Evolutionary conservation across 2,797 vertebrate species (phyloP).

Genomic region (Leptodactylus fallax): DNA sequence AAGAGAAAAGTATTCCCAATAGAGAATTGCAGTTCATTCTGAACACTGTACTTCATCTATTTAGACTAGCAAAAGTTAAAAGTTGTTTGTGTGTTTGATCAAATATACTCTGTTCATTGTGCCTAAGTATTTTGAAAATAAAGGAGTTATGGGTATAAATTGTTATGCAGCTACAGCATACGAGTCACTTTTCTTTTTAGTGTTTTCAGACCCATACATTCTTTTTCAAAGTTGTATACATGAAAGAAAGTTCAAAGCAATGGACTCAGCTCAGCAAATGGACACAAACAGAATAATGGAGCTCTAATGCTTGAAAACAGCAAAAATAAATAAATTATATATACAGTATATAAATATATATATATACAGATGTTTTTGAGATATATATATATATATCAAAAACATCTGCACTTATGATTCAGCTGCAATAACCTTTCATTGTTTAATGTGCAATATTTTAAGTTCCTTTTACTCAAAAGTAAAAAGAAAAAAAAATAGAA

Average conservation of each 20-base stretch:
- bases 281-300: conserved; percentile 11
- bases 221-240: conserved; percentile 5
- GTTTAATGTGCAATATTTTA: background rate
- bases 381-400: background rate
- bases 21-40: too few relatives aligned
- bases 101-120: background rate
- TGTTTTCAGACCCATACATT: background rate
- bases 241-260: conserved; percentile 35
- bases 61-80: too few relatives aligned
- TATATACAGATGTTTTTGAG: too few relatives aligned
- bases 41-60: too few relatives aligned
- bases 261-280: conserved; percentile 3
- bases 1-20: too few relatives aligned
- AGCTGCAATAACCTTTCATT: background rate
- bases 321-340: background rate
- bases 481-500: background rate
- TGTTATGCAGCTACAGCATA: background rate
- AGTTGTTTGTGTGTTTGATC: background rate
- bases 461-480: background rate
- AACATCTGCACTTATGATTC: background rate
- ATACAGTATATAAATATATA: too few relatives aligned
- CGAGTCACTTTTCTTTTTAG: background rate
- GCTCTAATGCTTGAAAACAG: conserved; percentile 19
- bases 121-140: background rate
- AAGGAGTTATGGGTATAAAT: background rate